Percentiles rank a stretch among this genome's conserved stretches.
Evolutionary conservation across 2,888 invertebrate genomes (phyloP).

Genomic region (Spodoptera exigua): DNA sequence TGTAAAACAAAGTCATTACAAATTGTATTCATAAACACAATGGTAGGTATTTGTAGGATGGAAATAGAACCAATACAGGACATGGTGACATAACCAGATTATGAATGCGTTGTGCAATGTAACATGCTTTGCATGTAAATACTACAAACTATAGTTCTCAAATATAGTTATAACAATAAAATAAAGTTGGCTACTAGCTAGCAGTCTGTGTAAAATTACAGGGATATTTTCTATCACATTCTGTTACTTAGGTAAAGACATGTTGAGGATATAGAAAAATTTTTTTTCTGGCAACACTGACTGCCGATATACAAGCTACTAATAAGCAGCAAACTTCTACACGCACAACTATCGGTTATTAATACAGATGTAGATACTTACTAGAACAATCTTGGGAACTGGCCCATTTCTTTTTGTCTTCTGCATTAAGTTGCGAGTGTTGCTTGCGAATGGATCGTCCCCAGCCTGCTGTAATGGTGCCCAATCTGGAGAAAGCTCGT

Average conservation of each 20-base stretch:
- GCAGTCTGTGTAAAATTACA: too few relatives aligned
- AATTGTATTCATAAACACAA: background rate
- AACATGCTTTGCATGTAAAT: too few relatives aligned
- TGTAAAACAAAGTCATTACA: constrained; percentile 9
- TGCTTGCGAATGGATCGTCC: constrained; percentile 95
- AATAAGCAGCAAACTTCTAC: too few relatives aligned
- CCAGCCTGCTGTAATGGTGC: constrained; percentile 97
- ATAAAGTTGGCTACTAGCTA: too few relatives aligned
- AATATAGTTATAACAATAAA: too few relatives aligned
- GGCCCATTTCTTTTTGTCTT: constrained; percentile 97
- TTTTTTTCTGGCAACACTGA: background rate
- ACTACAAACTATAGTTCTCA: too few relatives aligned
- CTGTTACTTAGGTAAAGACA: background rate
- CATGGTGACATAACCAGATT: background rate
- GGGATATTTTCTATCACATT: too few relatives aligned
- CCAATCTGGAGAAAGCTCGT: constrained; percentile 96
- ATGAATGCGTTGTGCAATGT: too few relatives aligned
- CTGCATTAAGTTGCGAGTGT: constrained; percentile 94
- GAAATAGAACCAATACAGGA: constrained; percentile 10
- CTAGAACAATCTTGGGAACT: constrained; percentile 98
- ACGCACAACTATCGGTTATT: too few relatives aligned
- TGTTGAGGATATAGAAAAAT: background rate
- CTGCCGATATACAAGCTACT: background rate
- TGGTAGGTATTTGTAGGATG: background rate
- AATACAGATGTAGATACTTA: too few relatives aligned